Evolutionary conservation across 2,797 vertebrate genomes (phyloP), one percentile per base, ranked within the genome.

Genomic region (Neoniphon sammara): DNA sequence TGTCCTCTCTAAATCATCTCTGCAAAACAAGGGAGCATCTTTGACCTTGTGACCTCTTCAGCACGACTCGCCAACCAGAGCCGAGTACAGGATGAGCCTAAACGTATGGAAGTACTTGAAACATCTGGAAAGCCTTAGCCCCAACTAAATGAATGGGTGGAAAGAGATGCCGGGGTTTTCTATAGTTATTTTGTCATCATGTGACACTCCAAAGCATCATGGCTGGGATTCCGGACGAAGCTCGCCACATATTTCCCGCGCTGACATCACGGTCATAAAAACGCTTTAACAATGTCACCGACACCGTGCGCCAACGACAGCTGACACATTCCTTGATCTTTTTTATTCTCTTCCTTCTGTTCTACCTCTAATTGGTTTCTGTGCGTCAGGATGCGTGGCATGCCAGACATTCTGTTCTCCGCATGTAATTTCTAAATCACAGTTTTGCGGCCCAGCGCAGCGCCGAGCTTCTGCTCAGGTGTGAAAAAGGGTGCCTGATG

Each of bases 71-170:
- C 76, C 74, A 71, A 77, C 68, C 69, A 1, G 60, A 80, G 72
- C 75, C 69, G 12, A 78, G 69, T 50, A 63, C 70, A 80, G 73
- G 75, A 78, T 64, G 77, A 77, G 69, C 46, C 70, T 47, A 6
- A 52, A 70, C 11, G 44, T 66, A 44, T 81, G 78, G 68, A 82
- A 77, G 73, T 60, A 9, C 56, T 61, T 21, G 42, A 61, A 78
- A 81, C 90, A 91, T 93, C 91, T 91, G 90, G 87, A 91, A 93
- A 73, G 80, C 20, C 50, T 91, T 87, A 86, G 74, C 78, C 55
- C 66, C 66, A 2, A 30, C 73, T 72, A 85, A 90, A 90, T 88
- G 69, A 87, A 81, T 75, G 74, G 78, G 80, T 81, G 67, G 77
- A 69, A 78, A 73, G 36, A 44, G 52, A 81, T 54, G 58, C 23